Base-by-base conservation (phyloP, 2,797 vertebrate genomes). In the Gambelia wislizenii region DNA sequence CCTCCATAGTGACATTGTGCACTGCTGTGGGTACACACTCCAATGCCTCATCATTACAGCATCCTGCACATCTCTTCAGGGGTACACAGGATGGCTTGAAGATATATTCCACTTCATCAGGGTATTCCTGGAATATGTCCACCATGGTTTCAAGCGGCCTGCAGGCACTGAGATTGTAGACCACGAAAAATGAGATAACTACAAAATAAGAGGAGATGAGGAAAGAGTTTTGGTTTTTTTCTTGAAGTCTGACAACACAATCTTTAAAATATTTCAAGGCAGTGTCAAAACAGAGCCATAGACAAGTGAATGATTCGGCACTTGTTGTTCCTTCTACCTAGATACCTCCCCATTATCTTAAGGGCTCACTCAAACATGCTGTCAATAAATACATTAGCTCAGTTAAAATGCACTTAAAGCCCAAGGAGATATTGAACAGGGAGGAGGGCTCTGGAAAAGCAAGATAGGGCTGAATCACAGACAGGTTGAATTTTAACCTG, bases 51-150 rank as follows among this genome's bases (percentile, higher is more conserved):
- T 99, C 99, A 0, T 96, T 98, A 96, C 99, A 99, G 97, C 98
- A 99, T 91, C 99, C 99, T 0, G 98, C 99, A 36, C 99, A 99
- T 93, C 99, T 98, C 94, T 97, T 98, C 92, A 99, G 96, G 92
- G 98, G 98, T 93, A 99, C 99, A 27, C 99, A 99, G 95, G 99
- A 99, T 0, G 99, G 99, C 96, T 98, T 98, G 96, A 99, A 99
- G 96, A 99, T 98, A 95, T 98, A 98, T 92, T 99, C 99, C 87
- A 99, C 98, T 93, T 99, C 99, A 25, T 99, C 98, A 0, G 99
- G 99, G 87, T 99, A 99, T 95, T 99, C 99, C 96, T 99, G 98
- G 94, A 98, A 98, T 95, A 99, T 99, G 94, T 99, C 98, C 96
- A 99, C 98, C 97, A 99, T 97, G 89, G 98, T 96, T 96, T 99